Evolutionary conservation across 2,113 vertebrate species (phyloP).

Genomic region (Spheniscus mendiculus): DNA sequence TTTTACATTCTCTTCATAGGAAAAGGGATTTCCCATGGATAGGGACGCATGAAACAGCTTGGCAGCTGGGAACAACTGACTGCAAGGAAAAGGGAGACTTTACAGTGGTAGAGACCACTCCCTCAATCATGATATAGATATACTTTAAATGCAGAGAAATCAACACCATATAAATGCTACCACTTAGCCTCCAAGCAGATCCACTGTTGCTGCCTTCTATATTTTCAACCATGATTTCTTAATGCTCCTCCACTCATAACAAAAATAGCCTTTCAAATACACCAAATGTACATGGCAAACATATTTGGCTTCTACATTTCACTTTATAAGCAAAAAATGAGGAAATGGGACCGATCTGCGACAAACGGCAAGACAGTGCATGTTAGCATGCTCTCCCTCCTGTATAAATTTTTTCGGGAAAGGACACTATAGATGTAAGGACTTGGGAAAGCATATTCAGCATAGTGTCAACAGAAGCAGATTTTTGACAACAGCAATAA

Average conservation of each 20-base stretch:
- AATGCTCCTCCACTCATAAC: not conserved
- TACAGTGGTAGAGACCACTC: not conserved
- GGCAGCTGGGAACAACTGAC: not conserved
- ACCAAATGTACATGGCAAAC: not conserved
- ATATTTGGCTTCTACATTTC: not conserved
- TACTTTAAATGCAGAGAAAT: not conserved
- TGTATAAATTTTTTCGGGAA: not conserved
- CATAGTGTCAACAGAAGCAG: not conserved
- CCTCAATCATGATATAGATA: rapidly evolving
- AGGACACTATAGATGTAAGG: not conserved
- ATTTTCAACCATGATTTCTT: not conserved
- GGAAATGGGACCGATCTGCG: not conserved
- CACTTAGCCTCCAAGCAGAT: not conserved
- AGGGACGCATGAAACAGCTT: not conserved
- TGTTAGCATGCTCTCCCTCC: not conserved
- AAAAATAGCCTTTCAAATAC: conserved; percentile 9
- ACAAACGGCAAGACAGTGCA: not conserved
- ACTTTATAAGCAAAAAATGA: not conserved
- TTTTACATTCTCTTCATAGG: not conserved
- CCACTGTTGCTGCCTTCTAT: not conserved
- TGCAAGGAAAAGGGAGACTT: not conserved
- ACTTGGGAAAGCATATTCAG: not conserved
- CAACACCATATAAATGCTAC: not conserved
- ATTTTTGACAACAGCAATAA: not conserved
- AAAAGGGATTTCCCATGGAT: conserved; percentile 13